These are phyloP conservation scores for Leucania comma DNA, from an alignment of 2,888 invertebrate species.

Conservation along the genomic window DNA sequence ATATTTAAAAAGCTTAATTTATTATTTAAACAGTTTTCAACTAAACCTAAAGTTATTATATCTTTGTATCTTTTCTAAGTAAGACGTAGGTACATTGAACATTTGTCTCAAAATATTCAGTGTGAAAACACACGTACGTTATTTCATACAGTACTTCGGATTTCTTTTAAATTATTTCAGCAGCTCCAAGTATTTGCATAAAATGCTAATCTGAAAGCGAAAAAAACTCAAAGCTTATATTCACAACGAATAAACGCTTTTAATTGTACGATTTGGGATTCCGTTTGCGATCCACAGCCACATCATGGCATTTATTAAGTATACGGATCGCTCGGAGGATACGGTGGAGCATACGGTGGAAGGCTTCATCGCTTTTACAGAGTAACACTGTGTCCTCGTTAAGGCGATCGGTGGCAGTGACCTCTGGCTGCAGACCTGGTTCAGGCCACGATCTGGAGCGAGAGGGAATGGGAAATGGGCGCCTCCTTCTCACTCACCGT, in stretches of 20 bases:
- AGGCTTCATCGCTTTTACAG: too few relatives aligned
- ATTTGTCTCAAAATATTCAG: background rate
- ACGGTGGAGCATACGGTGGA: too few relatives aligned
- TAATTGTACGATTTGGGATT: slow-evolving; percentile 25
- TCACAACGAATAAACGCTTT: slow-evolving; percentile 4
- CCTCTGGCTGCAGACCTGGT: too few relatives aligned
- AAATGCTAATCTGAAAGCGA: background rate
- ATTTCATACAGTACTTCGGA: background rate
- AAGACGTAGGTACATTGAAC: too few relatives aligned
- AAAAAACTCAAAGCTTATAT: background rate
- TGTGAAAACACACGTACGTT: background rate
- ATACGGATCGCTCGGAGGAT: background rate
- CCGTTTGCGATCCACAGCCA: slow-evolving; percentile 14
- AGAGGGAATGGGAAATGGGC: too few relatives aligned
- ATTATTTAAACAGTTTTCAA: too few relatives aligned
- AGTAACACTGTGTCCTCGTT: too few relatives aligned
- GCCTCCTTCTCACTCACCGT: too few relatives aligned
- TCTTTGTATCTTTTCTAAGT: background rate
- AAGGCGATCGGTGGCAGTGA: too few relatives aligned
- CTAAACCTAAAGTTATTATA: too few relatives aligned
- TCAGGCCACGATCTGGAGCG: too few relatives aligned
- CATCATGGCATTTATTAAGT: slow-evolving; percentile 17
- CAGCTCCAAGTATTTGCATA: background rate
- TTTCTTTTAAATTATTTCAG: background rate
- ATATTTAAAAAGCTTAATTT: too few relatives aligned